Percentiles rank a stretch among this genome's conserved stretches.
These are phyloP conservation scores for Marcusenius ussheri DNA, from an alignment of 2,113 vertebrate species.

Conservation along the genomic window DNA sequence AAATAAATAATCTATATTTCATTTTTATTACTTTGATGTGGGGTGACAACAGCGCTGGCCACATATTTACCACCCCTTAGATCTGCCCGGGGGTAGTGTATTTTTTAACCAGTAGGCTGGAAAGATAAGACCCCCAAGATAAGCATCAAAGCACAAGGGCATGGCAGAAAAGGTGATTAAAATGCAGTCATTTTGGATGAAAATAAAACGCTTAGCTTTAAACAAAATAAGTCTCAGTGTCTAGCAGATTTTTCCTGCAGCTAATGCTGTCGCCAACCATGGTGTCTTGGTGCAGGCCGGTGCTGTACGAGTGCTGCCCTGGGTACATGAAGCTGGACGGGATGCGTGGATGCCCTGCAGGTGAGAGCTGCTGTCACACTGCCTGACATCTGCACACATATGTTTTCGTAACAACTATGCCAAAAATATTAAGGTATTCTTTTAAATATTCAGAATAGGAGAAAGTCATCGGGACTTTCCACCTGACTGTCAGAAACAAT, in stretches of 20 bases:
- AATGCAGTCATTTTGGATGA: neutral
- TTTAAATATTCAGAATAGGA: neutral
- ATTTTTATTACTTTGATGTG: neutral
- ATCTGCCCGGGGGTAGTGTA: neutral
- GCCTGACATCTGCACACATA: neutral
- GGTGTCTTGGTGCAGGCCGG: constrained; percentile 58
- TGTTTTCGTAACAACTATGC: neutral
- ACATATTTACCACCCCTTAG: neutral
- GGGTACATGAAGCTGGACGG: constrained; percentile 90
- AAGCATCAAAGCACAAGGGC: neutral
- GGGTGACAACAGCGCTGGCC: neutral
- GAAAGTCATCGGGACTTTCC: neutral
- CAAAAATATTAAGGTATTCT: neutral
- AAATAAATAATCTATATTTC: neutral
- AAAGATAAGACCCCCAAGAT: neutral
- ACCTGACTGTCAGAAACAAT: neutral
- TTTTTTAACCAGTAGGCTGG: neutral
- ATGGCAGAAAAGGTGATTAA: neutral
- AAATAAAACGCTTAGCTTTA: neutral
- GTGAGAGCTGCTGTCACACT: constrained; percentile 26
- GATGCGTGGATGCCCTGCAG: constrained; percentile 84
- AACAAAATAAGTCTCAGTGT: neutral
- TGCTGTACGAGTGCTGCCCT: constrained; percentile 93
- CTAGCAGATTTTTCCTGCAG: neutral
- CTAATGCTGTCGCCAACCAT: neutral